Base-by-base conservation (phyloP, 2,797 vertebrate genomes). In the Thamnophis elegans region DNA sequence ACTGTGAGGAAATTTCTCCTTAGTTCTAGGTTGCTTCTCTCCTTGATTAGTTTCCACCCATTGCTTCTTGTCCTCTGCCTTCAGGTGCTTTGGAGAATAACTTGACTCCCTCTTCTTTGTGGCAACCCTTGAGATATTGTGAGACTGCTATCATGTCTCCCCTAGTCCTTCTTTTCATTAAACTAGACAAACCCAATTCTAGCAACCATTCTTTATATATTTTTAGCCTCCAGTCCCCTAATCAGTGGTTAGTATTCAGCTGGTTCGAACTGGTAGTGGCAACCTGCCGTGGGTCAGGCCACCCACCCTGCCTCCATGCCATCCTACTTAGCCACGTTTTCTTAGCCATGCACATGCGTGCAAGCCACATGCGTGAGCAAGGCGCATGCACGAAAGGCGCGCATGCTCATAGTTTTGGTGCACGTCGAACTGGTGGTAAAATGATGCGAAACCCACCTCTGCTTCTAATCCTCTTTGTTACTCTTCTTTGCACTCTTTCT, bases 151-250 rank as follows among this genome's bases (percentile, higher is more conserved):
- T 14, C 5, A 1, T 68, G 22, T 60, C 5, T 0, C 5, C 14
- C n/a, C 65, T 32, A 0, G 2, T 32, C n/a, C n/a, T 68, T 68
- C 65, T 68, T 0, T 7, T 68, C n/a, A 6, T 68, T 14, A 68
- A 7, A 68, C 5, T 32, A 68, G 14, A 32, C 2, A 3, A 2
- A 3, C 65, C 65, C 2, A 68, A 0, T 68, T 68, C n/a, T 14
- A 0, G n/a, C n/a, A 68, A 8, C 5, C 0, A 0, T 68, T 68
- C 2, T 7, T 7, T 0, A 16, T 18, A 32, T 16, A 1, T n/a
- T 16, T 68, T 68, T 32, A 32, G 13, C 28, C n/a, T 68, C n/a
- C 65, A 32, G 65, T 16, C 28, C 14, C 65, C n/a, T 68, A 0
- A 68, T 68, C 65, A 3, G 47, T 47, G 42, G 42, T 47, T 2